Evolutionary conservation across 2,888 invertebrate species (phyloP), one percentile per base, ranked within the genome.

Genomic region (Ditula angustiorana): DNA sequence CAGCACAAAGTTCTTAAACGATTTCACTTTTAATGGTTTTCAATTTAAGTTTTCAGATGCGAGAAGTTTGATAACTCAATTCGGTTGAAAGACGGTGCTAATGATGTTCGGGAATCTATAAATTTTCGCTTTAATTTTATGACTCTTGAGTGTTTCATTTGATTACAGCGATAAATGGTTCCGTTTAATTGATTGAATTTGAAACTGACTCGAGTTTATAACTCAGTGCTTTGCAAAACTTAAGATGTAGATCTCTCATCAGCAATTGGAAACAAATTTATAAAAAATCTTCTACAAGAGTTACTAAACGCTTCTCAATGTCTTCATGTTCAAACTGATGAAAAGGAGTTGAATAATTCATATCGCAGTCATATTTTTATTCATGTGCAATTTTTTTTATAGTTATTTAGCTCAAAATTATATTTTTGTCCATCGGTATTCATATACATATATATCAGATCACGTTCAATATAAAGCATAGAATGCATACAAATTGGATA

Each of bases 11-110:
- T 84, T 81, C 76, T 71, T 72, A 78, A 78, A 82, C 80, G 66
- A 52, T 57, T 61, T 50, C 66, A 46, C 79, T 77, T 85, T 83
- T 86, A 87, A 87, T 85, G 85, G 83, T 83, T 86, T 86, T 84
- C 86, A 86, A 85, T 88, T 87, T 83, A 87, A 87, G 85, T 87
- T 87, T 75, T 77, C 79, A 77, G 79, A 82, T 83, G 79, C 77
- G 79, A 77, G 69, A 80, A 86, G 77, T 86, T 87, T 80, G 75
- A 81, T 83, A 83, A 83, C 76, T 82, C 77, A 77, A 81, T 83
- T 82, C 81, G 80, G 77, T 80, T 77, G 72, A 75, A 67, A 67
- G 56, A 44, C 55, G 26, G 53, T 59, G 67, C 55, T 69, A 71
- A 70, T 68, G 63, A 63, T 60, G 57, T 63, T 50, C 24, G 44